phyloP scores from a whole-genome alignment of 2,113 vertebrate species.

The Nesogale talazaci region DNA sequence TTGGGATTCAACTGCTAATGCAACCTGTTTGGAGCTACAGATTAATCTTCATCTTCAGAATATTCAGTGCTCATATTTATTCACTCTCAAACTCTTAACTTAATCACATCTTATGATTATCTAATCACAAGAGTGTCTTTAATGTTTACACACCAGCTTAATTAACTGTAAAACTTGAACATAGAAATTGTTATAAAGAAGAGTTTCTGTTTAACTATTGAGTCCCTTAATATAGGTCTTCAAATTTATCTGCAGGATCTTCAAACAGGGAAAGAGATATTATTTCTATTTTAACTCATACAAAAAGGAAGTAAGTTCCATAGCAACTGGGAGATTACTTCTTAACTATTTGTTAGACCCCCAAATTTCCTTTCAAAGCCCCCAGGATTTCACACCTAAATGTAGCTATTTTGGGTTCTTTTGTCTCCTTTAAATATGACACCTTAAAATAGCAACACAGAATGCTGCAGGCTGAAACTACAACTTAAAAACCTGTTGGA shows the following conservation, averaged over 20 bases:
- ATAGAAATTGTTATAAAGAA: not conserved
- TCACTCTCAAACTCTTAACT: not conserved
- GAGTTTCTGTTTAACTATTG: not conserved
- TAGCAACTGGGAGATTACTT: not conserved
- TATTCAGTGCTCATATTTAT: not conserved
- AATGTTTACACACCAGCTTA: not conserved
- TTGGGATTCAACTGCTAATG: not conserved
- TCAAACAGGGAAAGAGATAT: not conserved
- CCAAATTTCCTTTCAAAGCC: slow-evolving; percentile 36
- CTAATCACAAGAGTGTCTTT: not conserved
- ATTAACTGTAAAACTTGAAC: slow-evolving; percentile 9
- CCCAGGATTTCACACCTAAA: not conserved
- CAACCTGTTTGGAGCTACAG: not conserved
- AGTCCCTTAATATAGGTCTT: slow-evolving; percentile 26
- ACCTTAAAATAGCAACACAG: slow-evolving; percentile 51
- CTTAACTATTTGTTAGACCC: not conserved
- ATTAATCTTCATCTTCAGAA: not conserved
- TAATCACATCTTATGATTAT: not conserved
- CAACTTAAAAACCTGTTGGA: slow-evolving; percentile 57
- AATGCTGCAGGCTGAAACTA: slow-evolving; percentile 18
- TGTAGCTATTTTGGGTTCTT: slow-evolving; percentile 56
- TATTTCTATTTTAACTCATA: slow-evolving; percentile 24
- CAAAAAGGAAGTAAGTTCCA: slow-evolving; percentile 11
- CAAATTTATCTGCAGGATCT: slow-evolving; percentile 1
- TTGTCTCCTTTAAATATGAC: slow-evolving; percentile 51